Percentiles rank a stretch among this genome's conserved stretches.
Evolutionary conservation across 2,113 vertebrate genomes (phyloP).

Genomic region (Rhea pennata): DNA sequence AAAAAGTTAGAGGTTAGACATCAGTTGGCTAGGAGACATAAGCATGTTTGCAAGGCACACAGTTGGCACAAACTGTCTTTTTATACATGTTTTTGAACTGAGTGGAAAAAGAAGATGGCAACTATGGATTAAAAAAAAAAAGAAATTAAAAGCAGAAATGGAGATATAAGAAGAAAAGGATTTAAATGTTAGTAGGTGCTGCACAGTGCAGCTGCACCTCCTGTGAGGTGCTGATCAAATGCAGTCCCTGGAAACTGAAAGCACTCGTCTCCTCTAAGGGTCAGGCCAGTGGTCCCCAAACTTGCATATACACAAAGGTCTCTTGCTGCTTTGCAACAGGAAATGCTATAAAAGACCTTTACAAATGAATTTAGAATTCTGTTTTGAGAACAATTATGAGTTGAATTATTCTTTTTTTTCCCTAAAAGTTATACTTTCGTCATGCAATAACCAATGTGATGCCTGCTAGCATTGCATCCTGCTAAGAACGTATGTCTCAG

Average conservation of each 20-base stretch:
- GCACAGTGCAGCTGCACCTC: neutral
- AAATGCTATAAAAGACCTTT: neutral
- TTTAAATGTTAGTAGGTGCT: neutral
- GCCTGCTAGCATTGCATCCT: neutral
- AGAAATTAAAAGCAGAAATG: neutral
- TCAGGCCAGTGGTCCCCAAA: neutral
- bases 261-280: accelerated
- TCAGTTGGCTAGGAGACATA: accelerated
- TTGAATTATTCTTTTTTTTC: neutral
- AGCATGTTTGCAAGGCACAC: accelerated
- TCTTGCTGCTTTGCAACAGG: neutral
- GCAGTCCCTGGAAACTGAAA: neutral
- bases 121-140: neutral
- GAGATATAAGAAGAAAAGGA: neutral
- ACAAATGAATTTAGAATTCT: neutral
- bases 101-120: neutral
- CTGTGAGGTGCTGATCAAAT: accelerated
- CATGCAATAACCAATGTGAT: accelerated
- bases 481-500: accelerated
- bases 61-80: neutral
- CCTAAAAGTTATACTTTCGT: neutral
- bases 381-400: neutral
- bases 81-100: neutral
- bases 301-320: accelerated
- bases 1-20: neutral